These are phyloP conservation scores for Prostheceraeus crozeri DNA, from an alignment of 2,888 invertebrate genomes.

Conservation along the genomic window DNA sequence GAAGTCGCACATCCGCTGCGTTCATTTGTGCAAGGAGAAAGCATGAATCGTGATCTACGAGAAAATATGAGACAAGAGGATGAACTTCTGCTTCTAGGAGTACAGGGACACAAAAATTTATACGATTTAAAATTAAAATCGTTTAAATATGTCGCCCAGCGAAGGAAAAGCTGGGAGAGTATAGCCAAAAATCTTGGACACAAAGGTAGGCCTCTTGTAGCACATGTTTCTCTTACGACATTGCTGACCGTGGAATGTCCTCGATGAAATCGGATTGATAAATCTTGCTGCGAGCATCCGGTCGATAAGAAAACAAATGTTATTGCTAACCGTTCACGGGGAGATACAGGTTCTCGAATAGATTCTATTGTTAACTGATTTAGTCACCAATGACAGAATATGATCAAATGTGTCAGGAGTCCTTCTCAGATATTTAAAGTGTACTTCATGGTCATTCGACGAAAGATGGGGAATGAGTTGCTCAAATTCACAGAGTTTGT, in stretches of 20 bases:
- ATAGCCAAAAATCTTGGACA: no score
- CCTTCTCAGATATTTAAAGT: constrained; percentile 23
- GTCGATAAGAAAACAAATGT: constrained; percentile 21
- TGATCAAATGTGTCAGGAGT: constrained; percentile 13
- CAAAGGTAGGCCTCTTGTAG: no score
- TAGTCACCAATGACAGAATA: constrained; percentile 18
- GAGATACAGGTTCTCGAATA: constrained; percentile 6
- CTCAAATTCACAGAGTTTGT: constrained; percentile 24
- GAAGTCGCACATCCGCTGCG: no score
- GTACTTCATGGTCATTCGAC: constrained; percentile 12
- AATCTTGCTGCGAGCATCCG: constrained; percentile 18
- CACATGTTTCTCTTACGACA: constrained; percentile 23
- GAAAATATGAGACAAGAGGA: no score
- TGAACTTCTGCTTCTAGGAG: no score
- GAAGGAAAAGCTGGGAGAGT: no score
- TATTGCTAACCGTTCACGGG: constrained; percentile 11
- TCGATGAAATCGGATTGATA: constrained; percentile 16
- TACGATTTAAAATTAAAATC: no score
- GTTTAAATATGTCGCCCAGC: no score
- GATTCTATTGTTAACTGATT: constrained; percentile 13
- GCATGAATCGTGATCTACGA: no score
- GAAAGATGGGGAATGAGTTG: constrained; percentile 6
- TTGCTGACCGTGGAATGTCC: constrained; percentile 19
- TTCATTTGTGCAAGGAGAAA: no score
- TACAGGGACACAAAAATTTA: no score